Evolutionary conservation across 2,113 vertebrate genomes (phyloP).

Genomic region (Myanophis thanlyinensis): DNA sequence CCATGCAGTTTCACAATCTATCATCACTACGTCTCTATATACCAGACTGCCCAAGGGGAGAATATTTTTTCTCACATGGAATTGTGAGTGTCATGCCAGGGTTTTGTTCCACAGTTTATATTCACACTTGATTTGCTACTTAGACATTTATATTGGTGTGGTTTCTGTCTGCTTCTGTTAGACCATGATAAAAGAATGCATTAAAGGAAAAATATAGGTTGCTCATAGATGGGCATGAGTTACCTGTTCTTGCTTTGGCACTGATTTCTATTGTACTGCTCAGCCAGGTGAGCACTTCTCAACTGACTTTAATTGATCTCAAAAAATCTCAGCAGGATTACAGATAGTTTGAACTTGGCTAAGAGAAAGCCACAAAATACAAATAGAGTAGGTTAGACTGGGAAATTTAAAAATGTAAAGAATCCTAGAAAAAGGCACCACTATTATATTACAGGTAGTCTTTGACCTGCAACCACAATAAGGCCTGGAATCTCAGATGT

Average conservation of each 20-base stretch:
- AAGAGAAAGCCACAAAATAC: not conserved
- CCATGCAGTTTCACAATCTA: conserved; percentile 18
- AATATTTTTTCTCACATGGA: not conserved
- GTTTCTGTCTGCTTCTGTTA: conserved; percentile 16
- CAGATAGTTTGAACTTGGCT: not conserved
- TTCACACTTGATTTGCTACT: conserved; percentile 19
- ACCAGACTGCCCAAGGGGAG: conserved; percentile 26
- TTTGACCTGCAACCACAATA: not conserved
- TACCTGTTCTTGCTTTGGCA: not conserved
- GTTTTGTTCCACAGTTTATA: conserved; percentile 17
- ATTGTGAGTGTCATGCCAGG: conserved; percentile 15
- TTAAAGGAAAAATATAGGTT: not conserved
- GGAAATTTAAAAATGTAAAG: not conserved
- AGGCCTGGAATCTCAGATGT: no score
- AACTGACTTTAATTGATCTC: not conserved
- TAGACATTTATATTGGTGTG: conserved; percentile 8
- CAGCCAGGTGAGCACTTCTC: not conserved
- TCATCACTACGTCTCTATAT: conserved; percentile 8
- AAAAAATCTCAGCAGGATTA: not conserved
- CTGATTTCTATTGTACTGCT: not conserved
- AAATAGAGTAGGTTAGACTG: not conserved
- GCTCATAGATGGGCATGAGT: not conserved
- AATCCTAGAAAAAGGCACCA: not conserved
- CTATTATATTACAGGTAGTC: not conserved
- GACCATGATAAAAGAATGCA: not conserved